Evolutionary conservation across 2,888 invertebrate species (phyloP).

Genomic region (Liposcelis brunnea): DNA sequence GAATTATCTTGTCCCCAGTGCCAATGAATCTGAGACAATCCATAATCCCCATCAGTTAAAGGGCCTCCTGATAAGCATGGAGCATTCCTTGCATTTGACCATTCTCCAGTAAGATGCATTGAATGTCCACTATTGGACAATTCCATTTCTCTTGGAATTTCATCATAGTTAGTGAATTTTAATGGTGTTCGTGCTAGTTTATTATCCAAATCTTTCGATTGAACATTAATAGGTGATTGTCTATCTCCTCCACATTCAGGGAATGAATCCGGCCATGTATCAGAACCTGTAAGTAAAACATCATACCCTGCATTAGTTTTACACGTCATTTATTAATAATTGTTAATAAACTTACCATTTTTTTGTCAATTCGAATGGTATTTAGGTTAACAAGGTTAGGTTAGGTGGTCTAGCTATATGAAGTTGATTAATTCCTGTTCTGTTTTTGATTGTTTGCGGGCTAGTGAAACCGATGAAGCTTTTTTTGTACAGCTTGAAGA

Average conservation of each 20-base stretch:
- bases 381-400: too few species aligned
- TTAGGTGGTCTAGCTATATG: too few species aligned
- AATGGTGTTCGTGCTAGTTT: background rate
- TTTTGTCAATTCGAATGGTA: too few species aligned
- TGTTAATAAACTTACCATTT: too few species aligned
- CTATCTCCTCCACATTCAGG: background rate
- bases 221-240: slow-evolving; percentile 1
- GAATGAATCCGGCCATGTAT: background rate
- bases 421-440: too few species aligned
- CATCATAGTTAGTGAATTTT: background rate
- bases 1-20: slow-evolving; percentile 46
- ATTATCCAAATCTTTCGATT: too few species aligned
- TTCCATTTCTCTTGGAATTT: background rate
- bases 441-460: too few species aligned
- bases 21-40: slow-evolving; percentile 48
- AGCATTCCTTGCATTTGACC: background rate
- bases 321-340: too few species aligned
- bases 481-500: too few species aligned
- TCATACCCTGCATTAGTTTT: too few species aligned
- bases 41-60: slow-evolving; percentile 35
- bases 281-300: background rate
- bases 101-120: background rate
- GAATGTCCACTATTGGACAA: background rate
- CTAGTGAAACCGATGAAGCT: too few species aligned
- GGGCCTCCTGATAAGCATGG: slow-evolving; percentile 43